Conservation (phyloP, 2,113 vertebrate species). For the Melanocharis versteri region DNA sequence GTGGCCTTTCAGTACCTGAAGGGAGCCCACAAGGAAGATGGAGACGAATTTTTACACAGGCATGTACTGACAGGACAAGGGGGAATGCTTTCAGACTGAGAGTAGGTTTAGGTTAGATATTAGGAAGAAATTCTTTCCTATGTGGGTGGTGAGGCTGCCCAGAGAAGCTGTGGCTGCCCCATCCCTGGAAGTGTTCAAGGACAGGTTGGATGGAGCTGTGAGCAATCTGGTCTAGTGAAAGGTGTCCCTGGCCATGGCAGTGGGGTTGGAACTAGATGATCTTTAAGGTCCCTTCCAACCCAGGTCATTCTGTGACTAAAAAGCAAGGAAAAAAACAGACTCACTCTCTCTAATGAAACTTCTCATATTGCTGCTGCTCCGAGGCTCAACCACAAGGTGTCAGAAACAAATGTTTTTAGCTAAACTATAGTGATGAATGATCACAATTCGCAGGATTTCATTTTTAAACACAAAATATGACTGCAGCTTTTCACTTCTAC, state of each 20-base stretch:
- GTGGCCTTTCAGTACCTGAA: neutral
- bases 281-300: neutral
- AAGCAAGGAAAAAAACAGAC: neutral
- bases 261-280: neutral
- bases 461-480: neutral
- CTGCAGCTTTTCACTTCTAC: neutral
- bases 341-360: neutral
- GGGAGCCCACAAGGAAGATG: neutral
- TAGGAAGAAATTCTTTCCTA: neutral
- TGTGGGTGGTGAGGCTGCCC: neutral
- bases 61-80: neutral
- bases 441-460: neutral
- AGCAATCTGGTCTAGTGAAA: neutral
- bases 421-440: neutral
- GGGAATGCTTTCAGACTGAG: neutral
- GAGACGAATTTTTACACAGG: neutral
- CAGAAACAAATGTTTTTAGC: neutral
- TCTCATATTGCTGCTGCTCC: neutral
- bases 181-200: neutral
- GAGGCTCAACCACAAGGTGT: neutral
- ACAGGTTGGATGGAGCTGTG: neutral
- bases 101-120: neutral
- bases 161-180: neutral
- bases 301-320: neutral
- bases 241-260: too few relatives aligned